Evolutionary conservation across 1,140 invertebrate species (phyloP), one percentile per base, ranked within the genome.

Genomic region (Capitella teleta): DNA sequence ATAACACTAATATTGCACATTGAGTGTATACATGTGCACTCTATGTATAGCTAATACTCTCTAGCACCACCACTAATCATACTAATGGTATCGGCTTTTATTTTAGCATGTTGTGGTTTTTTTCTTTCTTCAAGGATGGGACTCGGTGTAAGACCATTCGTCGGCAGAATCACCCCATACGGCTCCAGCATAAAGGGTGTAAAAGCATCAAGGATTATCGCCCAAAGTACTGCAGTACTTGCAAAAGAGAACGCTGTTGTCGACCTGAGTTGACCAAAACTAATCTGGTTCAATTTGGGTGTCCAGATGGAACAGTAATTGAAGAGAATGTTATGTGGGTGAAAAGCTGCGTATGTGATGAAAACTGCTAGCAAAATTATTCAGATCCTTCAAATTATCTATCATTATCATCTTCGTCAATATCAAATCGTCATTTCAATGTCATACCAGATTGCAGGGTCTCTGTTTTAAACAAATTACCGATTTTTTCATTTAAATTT

Each of bases 111-210:
- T 40, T 19, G 38, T 40, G 19, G 38, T 40, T 40, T 40, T 21
- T 44, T 19, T 44, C 26, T 16, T 19, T 26, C 21, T 28, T 70
- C 67, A 5, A 68, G 80, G 79, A 78, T 75, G 58, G 76, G 77
- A 8, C 79, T 80, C 72, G 78, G 60, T 82, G 80, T 61, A 77
- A 79, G 50, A 78, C 77, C 18, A 78, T 79, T 3, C 72, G 77
- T 55, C 71, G 76, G 12, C 57, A 75, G 24, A 66, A 72, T 28
- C 56, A 53, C 14, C 68, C 75, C 8, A 70, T 79, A 0, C 68
- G 75, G 28, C 66, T 81, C 18, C 72, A 73, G 1, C 70, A 79
- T 46, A 79, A 78, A 12, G 73, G 77, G 25, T 82, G 80, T 61
- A 62, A 75, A 2, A 80, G 79, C 57, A 70, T 76, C 36, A 77